A percentile compares a stretch with the other conserved stretches of the same genome.
Conservation (phyloP, 2,797 vertebrate genomes). For the Cygnus olor region DNA sequence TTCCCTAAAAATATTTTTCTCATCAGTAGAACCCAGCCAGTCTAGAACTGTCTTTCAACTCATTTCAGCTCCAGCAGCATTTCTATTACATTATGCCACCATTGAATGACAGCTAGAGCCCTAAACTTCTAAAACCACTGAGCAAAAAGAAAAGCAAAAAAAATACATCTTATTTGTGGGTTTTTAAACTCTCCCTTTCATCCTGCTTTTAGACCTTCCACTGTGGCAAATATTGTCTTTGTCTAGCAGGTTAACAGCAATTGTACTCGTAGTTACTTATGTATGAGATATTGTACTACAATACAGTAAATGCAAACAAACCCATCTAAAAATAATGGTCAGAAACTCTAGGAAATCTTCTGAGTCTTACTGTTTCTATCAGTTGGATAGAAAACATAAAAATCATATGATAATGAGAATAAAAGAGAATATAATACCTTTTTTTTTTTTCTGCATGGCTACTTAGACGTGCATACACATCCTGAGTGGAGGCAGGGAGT, state of each 20-base stretch:
- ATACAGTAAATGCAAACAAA: background rate
- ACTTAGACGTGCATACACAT: background rate
- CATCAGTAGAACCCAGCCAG: background rate
- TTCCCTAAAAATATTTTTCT: slow-evolving; percentile 20
- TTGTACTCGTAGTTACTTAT: background rate
- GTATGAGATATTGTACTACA: background rate
- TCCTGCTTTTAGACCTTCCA: background rate
- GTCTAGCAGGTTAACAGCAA: background rate
- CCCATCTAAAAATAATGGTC: background rate
- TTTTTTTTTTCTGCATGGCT: background rate
- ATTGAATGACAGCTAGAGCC: background rate
- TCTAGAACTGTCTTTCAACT: slow-evolving; percentile 13
- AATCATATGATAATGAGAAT: background rate
- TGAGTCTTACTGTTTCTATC: background rate
- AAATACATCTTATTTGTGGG: fast-evolving
- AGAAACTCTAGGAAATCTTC: background rate
- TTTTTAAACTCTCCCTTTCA: background rate
- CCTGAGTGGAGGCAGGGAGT: background rate
- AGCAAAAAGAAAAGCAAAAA: background rate
- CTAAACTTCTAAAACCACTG: background rate
- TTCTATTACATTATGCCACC: background rate
- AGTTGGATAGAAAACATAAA: background rate
- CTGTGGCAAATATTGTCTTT: background rate
- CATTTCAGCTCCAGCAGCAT: background rate
- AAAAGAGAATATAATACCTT: background rate